Percentiles rank a stretch among this genome's conserved stretches.
Conservation (phyloP, 2,888 invertebrate genomes). For the Dynastes tityus region DNA sequence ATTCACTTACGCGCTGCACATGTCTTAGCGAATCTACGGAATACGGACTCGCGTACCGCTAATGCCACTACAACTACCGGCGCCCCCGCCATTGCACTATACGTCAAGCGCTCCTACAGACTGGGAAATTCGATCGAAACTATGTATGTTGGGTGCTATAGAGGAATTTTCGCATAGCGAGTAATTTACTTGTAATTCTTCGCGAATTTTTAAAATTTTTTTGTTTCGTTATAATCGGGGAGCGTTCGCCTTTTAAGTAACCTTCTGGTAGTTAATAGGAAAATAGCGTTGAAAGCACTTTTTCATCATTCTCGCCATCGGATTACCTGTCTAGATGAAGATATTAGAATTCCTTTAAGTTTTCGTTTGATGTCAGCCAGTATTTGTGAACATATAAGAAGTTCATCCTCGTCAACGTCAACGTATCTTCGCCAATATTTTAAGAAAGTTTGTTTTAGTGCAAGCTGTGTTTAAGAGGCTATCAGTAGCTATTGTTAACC, state of each 20-base stretch:
- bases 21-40: constrained; percentile 60
- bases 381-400: too few species aligned
- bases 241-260: too few species aligned
- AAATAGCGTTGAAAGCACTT: too few species aligned
- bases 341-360: not conserved
- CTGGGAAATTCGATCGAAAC: not conserved
- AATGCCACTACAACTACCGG: constrained; percentile 47
- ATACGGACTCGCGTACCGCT: constrained; percentile 57
- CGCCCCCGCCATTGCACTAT: not conserved
- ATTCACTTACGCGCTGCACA: constrained; percentile 60
- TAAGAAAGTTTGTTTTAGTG: too few species aligned
- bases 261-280: too few species aligned
- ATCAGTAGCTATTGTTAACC: too few species aligned
- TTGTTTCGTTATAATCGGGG: too few species aligned
- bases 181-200: too few species aligned
- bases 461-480: too few species aligned
- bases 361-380: not conserved
- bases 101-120: not conserved
- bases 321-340: not conserved
- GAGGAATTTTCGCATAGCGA: not conserved
- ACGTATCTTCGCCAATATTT: too few species aligned
- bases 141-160: not conserved
- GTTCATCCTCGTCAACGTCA: too few species aligned
- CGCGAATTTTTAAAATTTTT: too few species aligned
- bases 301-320: not conserved